Percentiles rank a stretch among this genome's conserved stretches.
Conservation (phyloP, 2,888 invertebrate species). For the Eumacrocentrus americanus region DNA sequence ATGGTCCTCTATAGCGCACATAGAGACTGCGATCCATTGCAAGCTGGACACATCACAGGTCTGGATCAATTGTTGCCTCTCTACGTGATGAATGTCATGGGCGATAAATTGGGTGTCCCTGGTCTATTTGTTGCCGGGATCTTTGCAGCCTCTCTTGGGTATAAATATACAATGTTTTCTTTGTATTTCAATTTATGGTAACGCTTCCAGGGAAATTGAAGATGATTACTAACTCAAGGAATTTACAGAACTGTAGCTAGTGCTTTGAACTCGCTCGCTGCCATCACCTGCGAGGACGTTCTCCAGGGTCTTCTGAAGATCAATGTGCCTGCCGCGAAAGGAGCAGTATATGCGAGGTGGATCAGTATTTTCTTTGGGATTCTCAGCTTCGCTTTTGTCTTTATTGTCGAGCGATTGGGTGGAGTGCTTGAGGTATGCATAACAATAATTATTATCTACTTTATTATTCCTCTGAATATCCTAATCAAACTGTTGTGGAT, state of each 20-base stretch:
- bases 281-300: constrained; percentile 89
- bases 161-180: constrained; percentile 44
- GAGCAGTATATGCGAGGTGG: constrained; percentile 74
- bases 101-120: constrained; percentile 77
- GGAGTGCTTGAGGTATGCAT: constrained; percentile 81
- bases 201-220: too few relatives aligned
- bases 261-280: constrained; percentile 91
- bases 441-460: too few relatives aligned
- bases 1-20: constrained; percentile 84
- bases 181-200: too few relatives aligned
- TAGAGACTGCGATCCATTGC: constrained; percentile 82
- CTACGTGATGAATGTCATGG: constrained; percentile 86
- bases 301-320: constrained; percentile 75
- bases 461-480: too few relatives aligned
- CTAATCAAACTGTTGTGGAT: too few relatives aligned
- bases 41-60: constrained; percentile 71
- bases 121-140: constrained; percentile 96
- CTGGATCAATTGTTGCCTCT: constrained; percentile 86
- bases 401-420: constrained; percentile 84
- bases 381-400: constrained; percentile 80
- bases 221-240: too few relatives aligned
- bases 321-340: constrained; percentile 75
- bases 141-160: constrained; percentile 95
- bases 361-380: constrained; percentile 76
- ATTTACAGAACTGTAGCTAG: constrained; percentile 90